phyloP scores from a whole-genome alignment of 2,888 invertebrate species.

The Rhingia campestris region DNA sequence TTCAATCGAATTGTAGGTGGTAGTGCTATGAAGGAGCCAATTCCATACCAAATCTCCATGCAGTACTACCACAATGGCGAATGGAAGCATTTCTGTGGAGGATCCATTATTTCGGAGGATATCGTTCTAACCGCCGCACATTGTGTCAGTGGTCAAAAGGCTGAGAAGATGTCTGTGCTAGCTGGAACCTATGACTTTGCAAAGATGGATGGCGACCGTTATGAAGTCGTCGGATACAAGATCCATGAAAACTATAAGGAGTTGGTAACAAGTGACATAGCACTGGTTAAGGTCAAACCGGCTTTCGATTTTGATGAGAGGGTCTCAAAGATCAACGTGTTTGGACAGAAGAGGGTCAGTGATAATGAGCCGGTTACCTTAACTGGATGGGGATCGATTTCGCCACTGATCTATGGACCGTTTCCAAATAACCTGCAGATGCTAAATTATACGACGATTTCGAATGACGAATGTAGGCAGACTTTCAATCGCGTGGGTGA shows the following conservation, averaged over 20 bases:
- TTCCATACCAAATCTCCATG: conserved; percentile 77
- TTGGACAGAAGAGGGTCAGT: conserved; percentile 80
- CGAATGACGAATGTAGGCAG: conserved; percentile 75
- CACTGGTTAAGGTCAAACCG: conserved; percentile 76
- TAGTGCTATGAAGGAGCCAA: conserved; percentile 75
- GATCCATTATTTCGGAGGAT: conserved; percentile 78
- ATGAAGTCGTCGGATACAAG: conserved; percentile 74
- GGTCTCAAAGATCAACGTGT: conserved; percentile 75
- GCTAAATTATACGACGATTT: conserved; percentile 77
- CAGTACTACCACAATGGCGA: conserved; percentile 72
- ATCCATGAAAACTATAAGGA: conserved; percentile 77
- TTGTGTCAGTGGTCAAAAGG: conserved; percentile 75
- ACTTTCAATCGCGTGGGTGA: conserved; percentile 76
- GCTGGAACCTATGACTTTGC: conserved; percentile 75
- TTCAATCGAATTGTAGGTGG: conserved; percentile 79
- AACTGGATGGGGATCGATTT: conserved; percentile 80
- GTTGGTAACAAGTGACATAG: conserved; percentile 78
- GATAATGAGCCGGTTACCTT: conserved; percentile 74
- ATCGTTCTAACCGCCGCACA: conserved; percentile 80
- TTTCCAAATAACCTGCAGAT: conserved; percentile 76
- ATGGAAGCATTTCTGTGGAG: conserved; percentile 79
- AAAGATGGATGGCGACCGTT: conserved; percentile 61
- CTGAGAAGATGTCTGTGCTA: conserved; percentile 71
- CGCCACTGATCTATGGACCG: conserved; percentile 75
- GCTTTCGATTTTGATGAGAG: conserved; percentile 76